These are phyloP conservation scores for Shargacucullia verbasci DNA, from an alignment of 2,888 invertebrate genomes.

Conservation along the genomic window DNA sequence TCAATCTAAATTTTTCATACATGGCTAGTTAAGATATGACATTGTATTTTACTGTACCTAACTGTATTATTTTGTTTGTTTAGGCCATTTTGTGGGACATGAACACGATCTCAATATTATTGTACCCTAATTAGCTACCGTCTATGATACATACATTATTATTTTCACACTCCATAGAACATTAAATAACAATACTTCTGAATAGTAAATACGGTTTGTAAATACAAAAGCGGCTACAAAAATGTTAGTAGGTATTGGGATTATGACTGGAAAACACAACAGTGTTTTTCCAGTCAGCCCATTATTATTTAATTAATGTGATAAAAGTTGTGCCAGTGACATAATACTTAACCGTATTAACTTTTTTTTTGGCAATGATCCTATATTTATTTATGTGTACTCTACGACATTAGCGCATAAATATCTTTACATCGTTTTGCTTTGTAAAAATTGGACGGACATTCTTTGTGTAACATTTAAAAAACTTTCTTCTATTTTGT, in stretches of 20 bases:
- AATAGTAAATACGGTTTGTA: not conserved
- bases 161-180: conserved; percentile 1
- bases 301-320: conserved; percentile 27
- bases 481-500: conserved; percentile 70
- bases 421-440: not conserved
- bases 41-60: conserved; percentile 13
- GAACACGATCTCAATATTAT: too few relatives aligned
- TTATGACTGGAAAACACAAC: conserved; percentile 33
- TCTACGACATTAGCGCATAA: not conserved
- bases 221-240: conserved; percentile 4
- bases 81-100: too few relatives aligned
- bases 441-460: not conserved
- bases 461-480: conserved; percentile 5
- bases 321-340: conserved; percentile 7
- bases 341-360: conserved; percentile 7
- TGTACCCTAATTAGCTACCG: too few relatives aligned
- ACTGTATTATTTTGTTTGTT: too few relatives aligned
- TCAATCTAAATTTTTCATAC: conserved; percentile 20
- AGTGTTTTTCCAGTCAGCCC: too few relatives aligned
- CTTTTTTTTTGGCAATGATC: conserved; percentile 29
- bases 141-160: too few relatives aligned
- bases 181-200: not conserved
- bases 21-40: conserved; percentile 35
- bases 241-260: conserved; percentile 17
- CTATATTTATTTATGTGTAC: conserved; percentile 14